Percentiles rank a stretch among this genome's conserved stretches.
Conservation (phyloP, 2,888 invertebrate genomes). For the Drosophila putrida region DNA sequence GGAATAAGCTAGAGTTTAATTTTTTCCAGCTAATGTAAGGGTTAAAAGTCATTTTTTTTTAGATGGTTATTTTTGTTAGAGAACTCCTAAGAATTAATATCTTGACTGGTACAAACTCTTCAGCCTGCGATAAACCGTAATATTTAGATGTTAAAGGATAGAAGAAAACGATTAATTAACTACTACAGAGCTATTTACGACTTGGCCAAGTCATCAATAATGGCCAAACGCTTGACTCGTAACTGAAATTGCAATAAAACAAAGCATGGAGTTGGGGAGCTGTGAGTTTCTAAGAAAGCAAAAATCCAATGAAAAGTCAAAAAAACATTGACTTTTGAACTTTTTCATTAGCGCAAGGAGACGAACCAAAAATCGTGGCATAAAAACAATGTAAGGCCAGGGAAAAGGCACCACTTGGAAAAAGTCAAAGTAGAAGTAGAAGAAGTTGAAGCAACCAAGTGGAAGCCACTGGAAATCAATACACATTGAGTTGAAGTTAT, state of each 20-base stretch:
- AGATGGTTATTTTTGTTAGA: no score
- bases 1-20: neutral
- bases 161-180: constrained; percentile 51
- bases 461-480: constrained; percentile 75
- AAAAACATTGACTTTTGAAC: constrained; percentile 77
- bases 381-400: constrained; percentile 66
- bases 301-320: constrained; percentile 45
- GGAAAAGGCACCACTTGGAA: constrained; percentile 45
- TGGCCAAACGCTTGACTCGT: constrained; percentile 49
- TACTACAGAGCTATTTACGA: constrained; percentile 32
- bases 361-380: constrained; percentile 47
- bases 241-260: constrained; percentile 57
- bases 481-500: constrained; percentile 40
- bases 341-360: constrained; percentile 73
- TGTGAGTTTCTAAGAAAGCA: constrained; percentile 44
- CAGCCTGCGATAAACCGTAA: neutral
- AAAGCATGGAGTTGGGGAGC: neutral
- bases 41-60: no score
- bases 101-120: no score
- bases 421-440: constrained; percentile 61
- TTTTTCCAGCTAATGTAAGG: neutral
- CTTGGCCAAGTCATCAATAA: constrained; percentile 61
- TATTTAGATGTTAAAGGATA: neutral
- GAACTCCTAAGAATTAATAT: no score
- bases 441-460: constrained; percentile 70